Percentiles rank a stretch among this genome's conserved stretches.
Conservation (phyloP, 2,797 vertebrate genomes). For the Sebastiscus albofasciatus region DNA sequence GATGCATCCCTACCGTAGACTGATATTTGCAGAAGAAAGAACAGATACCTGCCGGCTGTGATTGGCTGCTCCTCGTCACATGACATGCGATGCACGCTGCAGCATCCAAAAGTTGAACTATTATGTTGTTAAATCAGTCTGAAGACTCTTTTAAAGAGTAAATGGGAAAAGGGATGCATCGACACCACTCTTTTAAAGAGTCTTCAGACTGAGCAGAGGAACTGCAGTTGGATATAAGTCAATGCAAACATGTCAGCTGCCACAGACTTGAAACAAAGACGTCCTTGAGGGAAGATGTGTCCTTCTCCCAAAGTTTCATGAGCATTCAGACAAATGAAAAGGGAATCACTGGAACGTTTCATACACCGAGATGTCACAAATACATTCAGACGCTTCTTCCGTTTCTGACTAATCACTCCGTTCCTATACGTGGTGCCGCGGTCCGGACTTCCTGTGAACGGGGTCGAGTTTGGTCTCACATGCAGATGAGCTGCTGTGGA, state of each 20-base stretch:
- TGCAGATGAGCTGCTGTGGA: constrained; percentile 12
- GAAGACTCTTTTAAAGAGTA: not conserved
- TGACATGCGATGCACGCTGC: no score
- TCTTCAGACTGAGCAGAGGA: not conserved
- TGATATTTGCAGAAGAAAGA: no score
- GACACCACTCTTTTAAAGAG: not conserved
- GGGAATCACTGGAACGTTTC: not conserved
- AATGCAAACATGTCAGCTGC: not conserved
- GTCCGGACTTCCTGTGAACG: not conserved
- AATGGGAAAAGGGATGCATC: no score
- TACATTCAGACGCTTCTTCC: not conserved
- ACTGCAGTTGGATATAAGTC: not conserved
- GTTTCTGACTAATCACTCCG: not conserved
- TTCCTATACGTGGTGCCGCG: not conserved
- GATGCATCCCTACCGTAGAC: no score
- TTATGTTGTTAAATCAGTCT: not conserved
- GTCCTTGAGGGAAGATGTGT: not conserved
- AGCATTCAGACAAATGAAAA: not conserved
- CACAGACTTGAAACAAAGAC: not conserved
- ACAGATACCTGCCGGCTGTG: no score
- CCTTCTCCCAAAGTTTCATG: not conserved
- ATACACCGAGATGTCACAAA: not conserved
- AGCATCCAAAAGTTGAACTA: no score
- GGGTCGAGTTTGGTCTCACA: not conserved
- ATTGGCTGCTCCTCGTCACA: no score